Percentiles rank a stretch among this genome's conserved stretches.
phyloP scores from a whole-genome alignment of 2,113 vertebrate species.

The Bos javanicus region DNA sequence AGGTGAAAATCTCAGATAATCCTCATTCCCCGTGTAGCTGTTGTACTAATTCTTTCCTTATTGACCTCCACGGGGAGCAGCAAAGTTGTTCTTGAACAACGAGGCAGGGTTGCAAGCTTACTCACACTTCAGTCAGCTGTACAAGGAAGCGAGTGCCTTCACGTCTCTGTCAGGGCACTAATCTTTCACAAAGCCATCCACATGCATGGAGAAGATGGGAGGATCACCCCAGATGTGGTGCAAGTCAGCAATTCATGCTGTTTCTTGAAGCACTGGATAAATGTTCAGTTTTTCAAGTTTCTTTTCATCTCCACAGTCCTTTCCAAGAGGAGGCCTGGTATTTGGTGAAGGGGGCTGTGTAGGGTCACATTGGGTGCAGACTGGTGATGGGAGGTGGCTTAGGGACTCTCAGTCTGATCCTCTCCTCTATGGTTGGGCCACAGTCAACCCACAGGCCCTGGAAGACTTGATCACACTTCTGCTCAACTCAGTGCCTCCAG shows the following conservation, averaged over 20 bases:
- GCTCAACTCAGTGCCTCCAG: not conserved
- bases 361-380: rapidly evolving
- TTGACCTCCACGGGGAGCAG: slow-evolving; percentile 22
- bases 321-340: not conserved
- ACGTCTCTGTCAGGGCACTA: not conserved
- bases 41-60: slow-evolving; percentile 49
- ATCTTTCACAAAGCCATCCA: not conserved
- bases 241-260: not conserved
- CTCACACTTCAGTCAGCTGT: not conserved
- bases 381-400: not conserved
- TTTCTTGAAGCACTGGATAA: not conserved
- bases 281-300: not conserved
- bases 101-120: not conserved
- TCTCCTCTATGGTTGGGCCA: not conserved
- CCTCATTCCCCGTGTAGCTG: not conserved
- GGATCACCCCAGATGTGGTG: not conserved
- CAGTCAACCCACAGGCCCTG: not conserved
- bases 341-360: rapidly evolving
- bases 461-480: not conserved
- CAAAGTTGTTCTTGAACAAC: not conserved
- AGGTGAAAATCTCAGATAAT: slow-evolving; percentile 65
- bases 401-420: not conserved
- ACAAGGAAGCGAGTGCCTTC: not conserved
- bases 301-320: not conserved
- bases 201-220: not conserved